Evolutionary conservation across 2,797 vertebrate species (phyloP).

Genomic region (Chrysolophus pictus): DNA sequence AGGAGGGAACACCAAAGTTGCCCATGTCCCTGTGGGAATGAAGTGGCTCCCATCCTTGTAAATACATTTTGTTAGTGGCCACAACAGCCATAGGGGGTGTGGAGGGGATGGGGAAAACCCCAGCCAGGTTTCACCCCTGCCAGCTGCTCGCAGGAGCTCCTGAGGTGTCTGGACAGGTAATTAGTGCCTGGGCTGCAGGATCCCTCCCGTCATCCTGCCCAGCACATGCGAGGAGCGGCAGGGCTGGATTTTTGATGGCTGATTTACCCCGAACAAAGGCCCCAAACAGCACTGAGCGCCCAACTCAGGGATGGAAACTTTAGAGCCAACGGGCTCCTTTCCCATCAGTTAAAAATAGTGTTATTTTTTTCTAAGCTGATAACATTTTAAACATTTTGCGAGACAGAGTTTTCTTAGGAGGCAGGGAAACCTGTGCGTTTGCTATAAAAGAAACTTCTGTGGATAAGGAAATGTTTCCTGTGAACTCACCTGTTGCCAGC

Average conservation of each 20-base stretch:
- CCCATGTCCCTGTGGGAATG: neutral
- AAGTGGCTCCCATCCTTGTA: neutral
- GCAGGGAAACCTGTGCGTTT: neutral
- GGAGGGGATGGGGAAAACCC: neutral
- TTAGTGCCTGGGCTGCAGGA: conserved; percentile 84
- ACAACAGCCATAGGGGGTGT: rapidly evolving
- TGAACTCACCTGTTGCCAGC: conserved; percentile 46
- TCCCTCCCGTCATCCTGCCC: conserved; percentile 87
- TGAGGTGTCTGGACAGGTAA: conserved; percentile 82
- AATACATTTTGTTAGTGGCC: neutral
- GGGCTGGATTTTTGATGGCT: conserved; percentile 90
- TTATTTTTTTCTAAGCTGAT: conserved; percentile 57
- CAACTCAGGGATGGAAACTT: conserved; percentile 84
- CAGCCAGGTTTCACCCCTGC: neutral
- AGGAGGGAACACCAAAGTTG: neutral
- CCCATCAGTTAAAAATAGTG: conserved; percentile 80
- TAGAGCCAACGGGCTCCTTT: conserved; percentile 88
- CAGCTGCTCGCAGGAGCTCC: conserved; percentile 71
- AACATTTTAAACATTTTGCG: conserved; percentile 71
- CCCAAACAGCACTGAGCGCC: conserved; percentile 87
- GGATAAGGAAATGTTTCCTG: conserved; percentile 3
- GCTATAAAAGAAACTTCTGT: conserved; percentile 44
- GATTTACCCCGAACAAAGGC: conserved; percentile 91
- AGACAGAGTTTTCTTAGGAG: conserved; percentile 28
- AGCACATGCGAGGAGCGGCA: conserved; percentile 88